Percentiles rank a stretch among this genome's conserved stretches.
Evolutionary conservation across 2,113 vertebrate species (phyloP).

Genomic region (Cyanoramphus novaezelandiae): DNA sequence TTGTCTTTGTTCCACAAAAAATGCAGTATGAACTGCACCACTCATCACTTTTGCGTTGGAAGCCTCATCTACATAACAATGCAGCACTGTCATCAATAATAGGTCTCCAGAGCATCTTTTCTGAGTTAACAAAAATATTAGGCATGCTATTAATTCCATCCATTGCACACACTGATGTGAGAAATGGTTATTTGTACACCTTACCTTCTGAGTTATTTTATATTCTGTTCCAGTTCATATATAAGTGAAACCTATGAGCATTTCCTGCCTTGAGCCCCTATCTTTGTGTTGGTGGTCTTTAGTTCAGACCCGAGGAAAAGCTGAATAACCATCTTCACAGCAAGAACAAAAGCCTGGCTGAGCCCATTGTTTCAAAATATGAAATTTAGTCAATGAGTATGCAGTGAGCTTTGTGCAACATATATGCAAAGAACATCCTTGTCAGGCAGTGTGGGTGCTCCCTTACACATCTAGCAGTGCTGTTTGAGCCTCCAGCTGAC

Average conservation of each 20-base stretch:
- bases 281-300: background rate
- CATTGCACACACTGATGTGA: background rate
- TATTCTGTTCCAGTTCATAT: constrained; percentile 32
- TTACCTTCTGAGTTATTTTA: background rate
- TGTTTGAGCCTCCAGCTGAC: background rate
- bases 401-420: background rate
- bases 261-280: background rate
- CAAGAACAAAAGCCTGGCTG: background rate
- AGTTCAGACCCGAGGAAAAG: background rate
- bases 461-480: background rate
- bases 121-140: constrained; percentile 51
- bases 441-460: background rate
- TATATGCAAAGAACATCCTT: accelerated
- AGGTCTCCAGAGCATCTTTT: constrained; percentile 15
- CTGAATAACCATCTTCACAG: background rate
- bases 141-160: constrained; percentile 7
- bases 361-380: background rate
- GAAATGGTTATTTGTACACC: constrained; percentile 30
- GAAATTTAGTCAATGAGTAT: background rate
- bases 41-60: background rate
- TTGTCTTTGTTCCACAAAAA: background rate
- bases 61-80: background rate
- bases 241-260: constrained; percentile 16
- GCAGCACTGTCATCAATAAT: constrained; percentile 8
- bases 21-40: background rate